Evolutionary conservation across 2,888 invertebrate species (phyloP), one percentile per base, ranked within the genome.

Genomic region (Disparrhopalites patrizii): DNA sequence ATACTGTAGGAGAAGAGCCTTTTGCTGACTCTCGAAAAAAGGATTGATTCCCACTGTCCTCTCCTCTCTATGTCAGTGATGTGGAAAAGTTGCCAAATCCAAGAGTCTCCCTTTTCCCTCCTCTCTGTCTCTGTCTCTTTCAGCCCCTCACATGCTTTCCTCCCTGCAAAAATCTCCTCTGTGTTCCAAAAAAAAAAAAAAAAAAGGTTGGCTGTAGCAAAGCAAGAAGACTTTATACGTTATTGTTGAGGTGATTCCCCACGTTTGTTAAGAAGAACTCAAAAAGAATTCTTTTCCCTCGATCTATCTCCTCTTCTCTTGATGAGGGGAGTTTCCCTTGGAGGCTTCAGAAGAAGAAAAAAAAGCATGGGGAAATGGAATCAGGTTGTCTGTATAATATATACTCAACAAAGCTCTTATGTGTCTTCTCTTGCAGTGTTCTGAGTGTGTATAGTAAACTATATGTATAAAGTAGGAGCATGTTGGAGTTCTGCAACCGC

Each of bases 291-390:
- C 52, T 52, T 27, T 18, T 40, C n/a, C 40, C 20, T 20, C 40
- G n/a, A 40, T 10, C 4, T 40, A 20, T 40, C 8, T n/a, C n/a
- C n/a, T n/a, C n/a, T n/a, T n/a, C 20, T 40, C 27, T 50, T 52
- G 27, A 52, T 52, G 52, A 52, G 52, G 52, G 52, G 52, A 52
- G 52, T 27, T 52, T 52, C 28, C 27, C 28, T 52, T 52, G 27
- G 52, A 52, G 52, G 52, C 28, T 52, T 52, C 52, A 52, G n/a
- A 40, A 20, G 3, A 40, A 40, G 20, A 40, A n/a, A n/a, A n/a
- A n/a, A 40, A 36, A 40, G 40, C 40, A 52, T 52, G 31, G 56
- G 56, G 56, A 56, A 56, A 56, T 56, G 56, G 56, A 55, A 55
- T 55, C 55, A 55, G 55, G 55, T 55, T 55, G 55, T 52, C 52